These are phyloP conservation scores for Philotrypesis tridentata DNA, from an alignment of 1,140 invertebrate genomes.

Conservation along the genomic window DNA sequence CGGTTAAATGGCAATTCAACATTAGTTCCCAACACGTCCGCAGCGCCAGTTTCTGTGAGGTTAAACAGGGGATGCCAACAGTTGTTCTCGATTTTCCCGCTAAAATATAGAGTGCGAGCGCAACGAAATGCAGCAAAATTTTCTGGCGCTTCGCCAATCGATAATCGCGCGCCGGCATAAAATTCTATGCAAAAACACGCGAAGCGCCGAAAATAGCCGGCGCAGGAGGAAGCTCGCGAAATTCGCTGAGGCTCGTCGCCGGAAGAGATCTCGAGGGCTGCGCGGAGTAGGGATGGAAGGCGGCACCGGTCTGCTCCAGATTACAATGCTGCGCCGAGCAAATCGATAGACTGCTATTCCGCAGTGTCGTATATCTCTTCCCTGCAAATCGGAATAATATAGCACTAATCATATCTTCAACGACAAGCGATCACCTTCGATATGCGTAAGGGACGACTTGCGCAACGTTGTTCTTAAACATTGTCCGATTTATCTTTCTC, in stretches of 20 bases:
- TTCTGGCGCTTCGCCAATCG: not conserved
- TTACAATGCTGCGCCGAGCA: not conserved
- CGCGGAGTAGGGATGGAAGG: not conserved
- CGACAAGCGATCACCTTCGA: too few species aligned
- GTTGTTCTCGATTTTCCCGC: too few species aligned
- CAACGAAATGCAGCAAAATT: not conserved
- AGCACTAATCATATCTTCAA: slow-evolving; percentile 9
- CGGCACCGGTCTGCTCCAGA: slow-evolving; percentile 17
- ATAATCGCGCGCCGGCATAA: not conserved
- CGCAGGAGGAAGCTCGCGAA: not conserved
- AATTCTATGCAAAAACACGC: not conserved
- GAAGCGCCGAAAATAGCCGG: slow-evolving; percentile 7
- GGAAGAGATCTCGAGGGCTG: slow-evolving; percentile 1
- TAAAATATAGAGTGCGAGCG: too few species aligned
- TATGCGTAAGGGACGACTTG: too few species aligned
- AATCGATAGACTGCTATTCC: slow-evolving; percentile 13
- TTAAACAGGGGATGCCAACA: too few species aligned
- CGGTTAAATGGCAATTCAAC: too few species aligned
- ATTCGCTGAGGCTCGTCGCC: not conserved
- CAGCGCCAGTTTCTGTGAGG: too few species aligned
- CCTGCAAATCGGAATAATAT: not conserved
- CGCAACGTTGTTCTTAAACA: too few species aligned
- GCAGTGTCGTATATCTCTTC: slow-evolving; percentile 10
- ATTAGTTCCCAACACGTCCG: too few species aligned
- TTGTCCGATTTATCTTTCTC: not conserved